Base-by-base conservation (phyloP, 1,140 invertebrate species). In the Eufriesea mexicana region DNA sequence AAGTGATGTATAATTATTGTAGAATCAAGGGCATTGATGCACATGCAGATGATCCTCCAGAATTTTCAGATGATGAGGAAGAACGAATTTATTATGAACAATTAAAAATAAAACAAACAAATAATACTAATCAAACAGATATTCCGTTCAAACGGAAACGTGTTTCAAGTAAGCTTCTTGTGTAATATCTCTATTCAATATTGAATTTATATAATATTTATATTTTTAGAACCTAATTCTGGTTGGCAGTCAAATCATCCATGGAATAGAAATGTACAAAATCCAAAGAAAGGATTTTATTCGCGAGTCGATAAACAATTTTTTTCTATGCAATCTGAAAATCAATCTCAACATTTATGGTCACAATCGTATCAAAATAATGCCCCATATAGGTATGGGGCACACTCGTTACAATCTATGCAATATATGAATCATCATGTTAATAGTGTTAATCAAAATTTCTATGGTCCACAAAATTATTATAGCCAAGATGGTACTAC, bases 41-140 rank as follows among this genome's bases (percentile, higher is more conserved):
- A 8, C 97, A 97, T 9, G 98, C 97, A 96, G 95, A 97, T 91
- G 98, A 99, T 92, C 96, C 97, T 54, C 98, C 98, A 5, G 98
- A 98, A 51, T 98, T 96, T 95, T 99, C 98, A 0, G 98, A 99
- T 91, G 98, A 99, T 92, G 98, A 99, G 90, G 95, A 96, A 88
- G 98, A 98, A 92, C 94, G 95, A 72, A 85, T 88, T 79, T 93
- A 91, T 92, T 94, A 93, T 79, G 89, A 86, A 82, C 84, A 74
- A 77, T 68, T 93, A 16, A 92, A 91, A 79, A 83, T 89, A 51
- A 91, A 92, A 76, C 79, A 84, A 76, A 74, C 67, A 28, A 86
- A 82, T 84, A 76, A 73, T 25, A 54, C 25, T 20, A 70, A 51
- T 35, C 64, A 80, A 25, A 7, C 28, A 7, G 79, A 79, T 54